Evolutionary conservation across 2,113 vertebrate species (phyloP).

Genomic region (Regulus satrapa): DNA sequence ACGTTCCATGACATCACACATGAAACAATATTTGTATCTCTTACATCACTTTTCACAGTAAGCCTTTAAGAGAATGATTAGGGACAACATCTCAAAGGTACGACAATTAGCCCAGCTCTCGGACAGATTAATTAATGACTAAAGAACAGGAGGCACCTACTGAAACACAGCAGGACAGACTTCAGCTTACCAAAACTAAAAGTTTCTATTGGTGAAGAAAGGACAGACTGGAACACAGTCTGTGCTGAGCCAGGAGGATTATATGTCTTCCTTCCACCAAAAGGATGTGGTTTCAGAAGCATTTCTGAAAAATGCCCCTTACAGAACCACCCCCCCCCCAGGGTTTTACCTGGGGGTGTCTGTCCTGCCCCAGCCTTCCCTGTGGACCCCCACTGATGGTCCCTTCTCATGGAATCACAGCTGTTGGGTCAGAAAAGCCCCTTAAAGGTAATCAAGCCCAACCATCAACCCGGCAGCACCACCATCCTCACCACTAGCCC

Average conservation of each 20-base stretch:
- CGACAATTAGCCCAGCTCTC: neutral
- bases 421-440: too few relatives aligned
- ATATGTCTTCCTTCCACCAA: accelerated
- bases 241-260: neutral
- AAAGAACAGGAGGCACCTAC: neutral
- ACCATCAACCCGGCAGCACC: neutral
- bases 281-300: neutral
- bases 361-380: neutral
- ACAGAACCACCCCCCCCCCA: neutral
- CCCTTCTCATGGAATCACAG: neutral
- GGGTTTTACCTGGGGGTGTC: accelerated
- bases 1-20: accelerated
- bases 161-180: accelerated
- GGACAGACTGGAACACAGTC: neutral
- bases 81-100: neutral
- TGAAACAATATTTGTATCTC: neutral
- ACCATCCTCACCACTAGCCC: too few relatives aligned
- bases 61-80: neutral
- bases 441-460: neutral
- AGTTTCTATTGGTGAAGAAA: neutral
- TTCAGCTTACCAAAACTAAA: neutral
- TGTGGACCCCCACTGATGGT: neutral
- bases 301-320: neutral
- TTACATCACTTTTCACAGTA: neutral
- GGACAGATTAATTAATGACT: neutral